Conservation (phyloP, 2,888 invertebrate genomes). For the Biston stratarius region DNA sequence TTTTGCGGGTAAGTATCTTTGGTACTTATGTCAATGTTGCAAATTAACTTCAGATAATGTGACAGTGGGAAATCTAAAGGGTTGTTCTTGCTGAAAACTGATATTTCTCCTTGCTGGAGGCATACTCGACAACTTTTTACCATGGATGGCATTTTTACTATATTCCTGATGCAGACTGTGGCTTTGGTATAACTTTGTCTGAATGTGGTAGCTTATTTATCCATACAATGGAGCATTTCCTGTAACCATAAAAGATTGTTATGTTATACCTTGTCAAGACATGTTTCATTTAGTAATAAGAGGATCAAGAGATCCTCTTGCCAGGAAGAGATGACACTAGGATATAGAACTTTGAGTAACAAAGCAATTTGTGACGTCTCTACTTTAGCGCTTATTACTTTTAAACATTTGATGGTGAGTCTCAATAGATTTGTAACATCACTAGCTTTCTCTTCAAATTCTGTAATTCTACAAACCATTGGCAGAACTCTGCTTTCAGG, state of each 20-base stretch:
- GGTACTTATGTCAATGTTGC: not conserved
- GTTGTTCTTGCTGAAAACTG: not conserved
- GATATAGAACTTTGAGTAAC: too few relatives aligned
- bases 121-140: constrained; percentile 3
- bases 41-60: constrained; percentile 4
- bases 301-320: too few relatives aligned
- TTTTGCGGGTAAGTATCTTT: not conserved
- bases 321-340: too few relatives aligned
- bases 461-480: too few relatives aligned
- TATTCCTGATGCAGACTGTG: not conserved
- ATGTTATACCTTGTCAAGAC: not conserved
- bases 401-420: too few relatives aligned
- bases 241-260: not conserved
- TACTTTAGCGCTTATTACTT: too few relatives aligned
- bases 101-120: constrained; percentile 1
- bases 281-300: too few relatives aligned
- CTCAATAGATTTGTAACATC: too few relatives aligned
- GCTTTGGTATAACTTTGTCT: too few relatives aligned
- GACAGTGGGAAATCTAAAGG: not conserved
- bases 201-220: not conserved
- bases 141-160: not conserved
- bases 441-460: too few relatives aligned
- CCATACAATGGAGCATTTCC: not conserved
- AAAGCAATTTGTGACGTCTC: too few relatives aligned
- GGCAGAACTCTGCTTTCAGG: too few relatives aligned